These are phyloP conservation scores for Cryptocheilus praepositus DNA, from an alignment of 2,888 invertebrate genomes.

Conservation along the genomic window DNA sequence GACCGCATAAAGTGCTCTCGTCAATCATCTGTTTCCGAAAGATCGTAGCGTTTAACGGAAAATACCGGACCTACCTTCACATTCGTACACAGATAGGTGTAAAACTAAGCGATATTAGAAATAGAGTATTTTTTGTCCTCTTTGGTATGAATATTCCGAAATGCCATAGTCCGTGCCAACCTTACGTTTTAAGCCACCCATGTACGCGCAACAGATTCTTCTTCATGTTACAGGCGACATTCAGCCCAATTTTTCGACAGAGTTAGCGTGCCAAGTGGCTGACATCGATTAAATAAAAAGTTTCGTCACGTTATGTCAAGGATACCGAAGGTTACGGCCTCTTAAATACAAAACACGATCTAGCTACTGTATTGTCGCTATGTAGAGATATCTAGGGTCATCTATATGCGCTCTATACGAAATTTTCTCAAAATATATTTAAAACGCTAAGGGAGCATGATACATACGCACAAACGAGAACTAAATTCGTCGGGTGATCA, in stretches of 20 bases:
- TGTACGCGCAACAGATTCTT: not conserved
- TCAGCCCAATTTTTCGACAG: conserved; percentile 50
- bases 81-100: not conserved
- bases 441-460: no score
- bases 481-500: no score
- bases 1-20: no score
- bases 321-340: conserved; percentile 41
- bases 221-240: conserved; percentile 23
- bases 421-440: no score
- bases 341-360: conserved; percentile 9
- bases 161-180: no score
- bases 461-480: no score
- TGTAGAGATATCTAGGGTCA: not conserved
- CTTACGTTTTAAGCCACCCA: not conserved
- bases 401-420: not conserved
- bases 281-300: conserved; percentile 60
- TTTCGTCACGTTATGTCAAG: conserved; percentile 57
- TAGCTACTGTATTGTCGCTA: conserved; percentile 12
- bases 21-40: not conserved
- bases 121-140: not conserved
- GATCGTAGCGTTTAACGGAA: not conserved
- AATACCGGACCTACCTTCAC: not conserved
- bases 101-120: no score
- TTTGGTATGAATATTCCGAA: not conserved
- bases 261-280: conserved; percentile 56